phyloP scores from a whole-genome alignment of 1,140 invertebrate species.

The Trichomalopsis sarcophagae region DNA sequence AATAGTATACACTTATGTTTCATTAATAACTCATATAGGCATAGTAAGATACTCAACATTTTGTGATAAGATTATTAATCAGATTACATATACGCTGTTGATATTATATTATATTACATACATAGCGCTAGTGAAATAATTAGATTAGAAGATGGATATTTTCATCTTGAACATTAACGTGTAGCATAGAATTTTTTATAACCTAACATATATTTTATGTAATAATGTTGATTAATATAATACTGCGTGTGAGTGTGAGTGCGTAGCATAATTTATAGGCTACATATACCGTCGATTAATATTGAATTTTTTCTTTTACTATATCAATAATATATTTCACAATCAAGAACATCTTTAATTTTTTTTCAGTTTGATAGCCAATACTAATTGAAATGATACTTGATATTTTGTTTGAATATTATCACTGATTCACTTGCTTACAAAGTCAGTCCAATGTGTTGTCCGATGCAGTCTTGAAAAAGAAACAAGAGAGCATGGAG shows the following conservation, averaged over 20 bases:
- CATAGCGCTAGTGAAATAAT: constrained; percentile 56
- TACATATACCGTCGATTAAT: constrained; percentile 2
- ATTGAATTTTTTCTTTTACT: neutral
- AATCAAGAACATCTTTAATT: constrained; percentile 6
- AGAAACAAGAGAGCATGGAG: neutral
- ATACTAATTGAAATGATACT: neutral
- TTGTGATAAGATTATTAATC: constrained; percentile 40
- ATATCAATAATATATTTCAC: constrained; percentile 4
- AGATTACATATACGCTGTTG: constrained; percentile 10
- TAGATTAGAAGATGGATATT: constrained; percentile 60
- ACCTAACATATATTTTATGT: constrained; percentile 34
- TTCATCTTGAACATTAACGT: constrained; percentile 52
- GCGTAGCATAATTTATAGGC: constrained; percentile 49
- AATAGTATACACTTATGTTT: neutral
- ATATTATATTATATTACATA: constrained; percentile 12
- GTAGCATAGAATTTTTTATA: constrained; percentile 59
- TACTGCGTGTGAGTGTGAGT: constrained; percentile 46
- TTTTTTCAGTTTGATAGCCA: neutral
- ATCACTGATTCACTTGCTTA: neutral
- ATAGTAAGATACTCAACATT: constrained; percentile 54
- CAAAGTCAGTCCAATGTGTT: constrained; percentile 66
- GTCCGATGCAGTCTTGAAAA: constrained; percentile 36
- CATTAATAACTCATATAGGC: constrained; percentile 24
- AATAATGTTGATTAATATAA: constrained; percentile 31
- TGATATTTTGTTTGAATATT: constrained; percentile 1